Base-by-base conservation (phyloP, 2,888 invertebrate species). In the Mimas tiliae region DNA sequence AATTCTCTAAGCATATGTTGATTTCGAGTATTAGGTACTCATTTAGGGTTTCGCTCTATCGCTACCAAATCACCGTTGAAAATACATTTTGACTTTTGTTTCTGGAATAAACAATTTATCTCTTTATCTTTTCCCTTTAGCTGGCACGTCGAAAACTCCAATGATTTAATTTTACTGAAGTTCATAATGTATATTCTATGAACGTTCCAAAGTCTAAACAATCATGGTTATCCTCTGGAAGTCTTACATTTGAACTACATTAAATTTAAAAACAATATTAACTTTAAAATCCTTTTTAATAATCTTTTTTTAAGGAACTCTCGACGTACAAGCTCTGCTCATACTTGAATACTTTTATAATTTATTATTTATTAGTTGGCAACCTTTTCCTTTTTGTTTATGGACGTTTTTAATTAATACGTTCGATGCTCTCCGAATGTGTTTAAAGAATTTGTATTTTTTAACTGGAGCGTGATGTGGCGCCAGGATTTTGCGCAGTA, bases 401-500 rank as follows among this genome's bases (percentile, higher is more conserved):
- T 58, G 38, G 42, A 38, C 58, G 58, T 58, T 58, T 53, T 53
- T 58, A 21, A 58, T 58, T 38, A 58, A 58, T 58, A 58, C 58
- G 63, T 64, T 64, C 51, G 51, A 48, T 51, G 50, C 38, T 64
- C 50, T 51, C 51, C 34, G 51, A 19, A 51, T 51, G 14, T 64
- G 50, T 50, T 64, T 38, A 64, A 51, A 62, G 50, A 66, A 50
- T 66, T 50, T 16, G 38, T 48, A 48, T 51, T 62, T 65, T 38
- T 58, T 16, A 58, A 62, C 50, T 33, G 51, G 16, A 66, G 45
- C 51, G 52, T 63, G 52, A 51, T 50, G 62, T 64, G 72, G 75
- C 73, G 78, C 76, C 77, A 77, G 75, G 69, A 72, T 76, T 78
- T 77, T 78, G 79, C 73, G 69, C 65, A 73, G 70, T 71, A 75